A percentile compares a stretch with the other conserved stretches of the same genome.
Evolutionary conservation across 2,797 vertebrate genomes (phyloP).

Genomic region (Odontamblyopus lacepedii): DNA sequence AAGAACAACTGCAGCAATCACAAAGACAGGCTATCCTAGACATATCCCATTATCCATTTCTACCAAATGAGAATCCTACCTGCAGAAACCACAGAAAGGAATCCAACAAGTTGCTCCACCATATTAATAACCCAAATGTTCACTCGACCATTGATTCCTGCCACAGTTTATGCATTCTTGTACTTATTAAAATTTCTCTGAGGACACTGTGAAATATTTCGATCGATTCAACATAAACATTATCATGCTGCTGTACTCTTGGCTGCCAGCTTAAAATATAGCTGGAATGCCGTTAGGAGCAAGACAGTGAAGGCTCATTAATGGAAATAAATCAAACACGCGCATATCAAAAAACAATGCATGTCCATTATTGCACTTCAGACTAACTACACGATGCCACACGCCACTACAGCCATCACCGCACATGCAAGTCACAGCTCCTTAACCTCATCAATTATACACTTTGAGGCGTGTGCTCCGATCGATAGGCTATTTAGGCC

Average conservation of each 20-base stretch:
- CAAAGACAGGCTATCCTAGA: background rate
- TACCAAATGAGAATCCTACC: background rate
- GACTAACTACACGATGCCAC: background rate
- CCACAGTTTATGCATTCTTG: slow-evolving; percentile 5
- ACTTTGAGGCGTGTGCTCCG: background rate
- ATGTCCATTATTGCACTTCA: background rate
- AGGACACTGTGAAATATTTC: slow-evolving; percentile 10
- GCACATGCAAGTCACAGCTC: background rate
- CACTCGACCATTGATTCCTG: background rate
- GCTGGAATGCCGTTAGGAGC: background rate
- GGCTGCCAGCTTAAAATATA: slow-evolving; percentile 4
- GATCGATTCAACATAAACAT: slow-evolving; percentile 14
- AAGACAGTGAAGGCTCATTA: slow-evolving; percentile 15
- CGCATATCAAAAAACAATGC: background rate
- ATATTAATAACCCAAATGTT: background rate
- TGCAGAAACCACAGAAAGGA: background rate
- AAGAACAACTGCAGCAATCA: background rate
- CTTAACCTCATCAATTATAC: slow-evolving; percentile 7
- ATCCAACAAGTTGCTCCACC: background rate
- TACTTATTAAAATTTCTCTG: slow-evolving; percentile 12
- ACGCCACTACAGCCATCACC: slow-evolving; percentile 2
- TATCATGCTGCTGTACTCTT: slow-evolving; percentile 10
- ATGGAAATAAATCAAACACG: slow-evolving; percentile 2
- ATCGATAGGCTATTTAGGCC: slow-evolving; percentile 6
- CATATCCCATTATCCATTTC: slow-evolving; percentile 1